Evolutionary conservation across 2,113 vertebrate species (phyloP).

Genomic region (Taxidea taxus): DNA sequence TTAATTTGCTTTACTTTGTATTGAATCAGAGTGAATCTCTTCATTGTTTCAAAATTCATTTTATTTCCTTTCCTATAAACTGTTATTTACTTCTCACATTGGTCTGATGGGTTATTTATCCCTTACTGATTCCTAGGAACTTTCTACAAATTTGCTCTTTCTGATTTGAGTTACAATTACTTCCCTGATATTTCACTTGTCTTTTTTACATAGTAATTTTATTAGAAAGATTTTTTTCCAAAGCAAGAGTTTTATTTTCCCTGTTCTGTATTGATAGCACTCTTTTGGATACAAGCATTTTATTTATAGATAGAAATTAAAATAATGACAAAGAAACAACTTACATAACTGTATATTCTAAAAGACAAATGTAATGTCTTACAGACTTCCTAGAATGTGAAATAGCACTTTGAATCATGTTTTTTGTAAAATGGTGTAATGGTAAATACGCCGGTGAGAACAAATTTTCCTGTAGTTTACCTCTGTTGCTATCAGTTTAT

Average conservation of each 20-base stretch:
- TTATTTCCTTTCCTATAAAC: not conserved
- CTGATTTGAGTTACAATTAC: not conserved
- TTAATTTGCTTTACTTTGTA: constrained; percentile 24
- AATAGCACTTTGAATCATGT: not conserved
- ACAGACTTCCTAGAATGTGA: not conserved
- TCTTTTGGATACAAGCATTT: not conserved
- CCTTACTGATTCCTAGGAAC: not conserved
- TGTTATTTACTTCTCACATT: not conserved
- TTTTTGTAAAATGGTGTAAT: not conserved
- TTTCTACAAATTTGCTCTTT: not conserved
- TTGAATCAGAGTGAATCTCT: not conserved
- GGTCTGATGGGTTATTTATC: not conserved
- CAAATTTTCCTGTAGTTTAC: not conserved
- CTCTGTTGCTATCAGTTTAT: not conserved
- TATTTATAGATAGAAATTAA: constrained; percentile 17
- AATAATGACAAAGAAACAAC: constrained; percentile 14
- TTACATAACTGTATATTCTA: not conserved
- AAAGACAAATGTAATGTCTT: not conserved
- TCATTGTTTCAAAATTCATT: not conserved
- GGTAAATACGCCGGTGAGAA: not conserved
- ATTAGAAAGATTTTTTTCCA: not conserved
- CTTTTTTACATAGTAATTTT: not conserved
- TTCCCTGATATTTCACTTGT: not conserved
- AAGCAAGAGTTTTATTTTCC: not conserved
- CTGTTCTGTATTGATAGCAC: not conserved